Base-by-base conservation (phyloP, 2,797 vertebrate species). In the Delichon dasypus region DNA sequence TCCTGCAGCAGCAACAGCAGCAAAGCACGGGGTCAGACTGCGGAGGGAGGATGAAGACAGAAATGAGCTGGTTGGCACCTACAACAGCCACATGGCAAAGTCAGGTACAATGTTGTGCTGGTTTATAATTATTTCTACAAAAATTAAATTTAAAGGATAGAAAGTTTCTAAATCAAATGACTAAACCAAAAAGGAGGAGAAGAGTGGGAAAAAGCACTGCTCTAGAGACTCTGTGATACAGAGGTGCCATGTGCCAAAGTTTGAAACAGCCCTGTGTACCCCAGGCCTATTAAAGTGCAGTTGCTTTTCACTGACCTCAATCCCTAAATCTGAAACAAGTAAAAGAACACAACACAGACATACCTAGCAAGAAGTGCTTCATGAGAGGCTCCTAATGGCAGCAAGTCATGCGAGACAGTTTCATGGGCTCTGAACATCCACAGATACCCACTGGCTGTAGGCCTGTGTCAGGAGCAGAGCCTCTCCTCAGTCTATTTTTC, bases 191-290 rank as follows among this genome's bases (percentile, higher is more conserved):
- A 68, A 71, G 2, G 1, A 9, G 50, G 57, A 68, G 32, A 79
- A 51, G 13, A 53, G 13, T 5, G 7, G 16, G 18, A 9, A 71
- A 67, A 42, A 80, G 5, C 0, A 1, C 14, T 73, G 22, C 18
- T 60, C 27, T 51, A n/a, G 34, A 83, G 8, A 14, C 14, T 10
- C 13, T 27, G 32, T 0, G 0, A 4, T 40, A 36, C 1, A 1
- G n/a, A 89, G 18, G 19, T 20, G 9, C 10, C 1, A 0, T 8
- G 3, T 0, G 0, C 34, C 1, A 4, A 82, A 85, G 30, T 25
- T 2, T 30, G 17, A 10, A n/a, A 30, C 21, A 78, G 5, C 14
- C 32, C 11, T 34, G 5, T 17, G 30, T 10, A 17, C 5, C 14
- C 32, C 1, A 2, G 26, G 16, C 11, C 30, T 54, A 3, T 34